phyloP scores from a whole-genome alignment of 2,888 invertebrate species.

The Arrhopalites spinosus region DNA sequence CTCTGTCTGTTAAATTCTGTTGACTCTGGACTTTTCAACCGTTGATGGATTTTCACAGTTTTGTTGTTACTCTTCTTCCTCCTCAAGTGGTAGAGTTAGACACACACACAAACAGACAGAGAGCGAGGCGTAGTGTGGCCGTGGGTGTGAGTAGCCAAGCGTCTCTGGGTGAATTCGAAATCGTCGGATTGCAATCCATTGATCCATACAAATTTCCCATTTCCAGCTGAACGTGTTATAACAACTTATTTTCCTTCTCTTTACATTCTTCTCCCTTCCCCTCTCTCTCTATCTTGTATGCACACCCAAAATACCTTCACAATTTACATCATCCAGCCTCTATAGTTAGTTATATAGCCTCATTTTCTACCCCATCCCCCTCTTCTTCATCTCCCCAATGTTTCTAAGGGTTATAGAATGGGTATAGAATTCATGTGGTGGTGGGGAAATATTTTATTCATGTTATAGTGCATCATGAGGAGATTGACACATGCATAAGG shows the following conservation, averaged over 20 bases:
- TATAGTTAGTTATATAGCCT: too few relatives aligned
- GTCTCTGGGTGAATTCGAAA: conserved; percentile 15
- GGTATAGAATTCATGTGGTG: neutral
- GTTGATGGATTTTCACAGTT: conserved; percentile 39
- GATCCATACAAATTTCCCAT: conserved; percentile 31
- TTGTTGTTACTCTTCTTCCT: conserved; percentile 1
- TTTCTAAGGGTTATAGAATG: too few relatives aligned
- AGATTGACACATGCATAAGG: conserved; percentile 7
- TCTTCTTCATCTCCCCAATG: neutral
- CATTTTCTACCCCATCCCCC: too few relatives aligned
- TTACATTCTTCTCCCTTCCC: neutral
- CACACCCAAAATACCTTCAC: neutral
- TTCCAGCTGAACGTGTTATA: conserved; percentile 2
- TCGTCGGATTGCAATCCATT: conserved; percentile 38
- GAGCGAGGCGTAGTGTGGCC: neutral
- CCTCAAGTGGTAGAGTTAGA: neutral
- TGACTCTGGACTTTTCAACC: conserved; percentile 37
- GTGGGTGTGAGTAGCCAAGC: neutral
- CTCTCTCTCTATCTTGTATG: neutral
- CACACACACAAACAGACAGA: neutral
- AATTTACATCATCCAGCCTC: neutral
- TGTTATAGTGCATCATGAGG: neutral
- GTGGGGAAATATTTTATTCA: too few relatives aligned
- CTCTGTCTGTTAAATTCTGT: neutral
- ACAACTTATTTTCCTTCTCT: conserved; percentile 11